phyloP scores from a whole-genome alignment of 2,113 vertebrate genomes.

The Propithecus coquereli region DNA sequence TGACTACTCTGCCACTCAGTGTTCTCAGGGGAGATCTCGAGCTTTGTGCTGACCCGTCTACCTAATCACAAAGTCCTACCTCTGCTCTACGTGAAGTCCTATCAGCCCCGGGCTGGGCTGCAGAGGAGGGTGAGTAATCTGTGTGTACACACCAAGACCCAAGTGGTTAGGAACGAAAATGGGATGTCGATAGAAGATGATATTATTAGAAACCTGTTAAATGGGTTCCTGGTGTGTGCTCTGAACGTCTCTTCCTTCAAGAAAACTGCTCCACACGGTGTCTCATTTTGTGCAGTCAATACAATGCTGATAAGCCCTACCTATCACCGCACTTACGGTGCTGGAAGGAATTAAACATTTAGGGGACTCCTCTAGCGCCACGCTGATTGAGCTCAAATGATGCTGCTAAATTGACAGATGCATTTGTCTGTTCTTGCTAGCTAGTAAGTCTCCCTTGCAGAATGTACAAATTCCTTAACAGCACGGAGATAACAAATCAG shows the following conservation, averaged over 20 bases:
- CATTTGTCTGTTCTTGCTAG: background rate
- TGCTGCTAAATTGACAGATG: slow-evolving; percentile 47
- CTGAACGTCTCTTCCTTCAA: slow-evolving; percentile 53
- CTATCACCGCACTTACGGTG: background rate
- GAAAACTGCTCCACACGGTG: background rate
- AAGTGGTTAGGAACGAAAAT: slow-evolving; percentile 21
- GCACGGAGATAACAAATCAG: slow-evolving; percentile 44
- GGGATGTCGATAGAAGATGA: background rate
- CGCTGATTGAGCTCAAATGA: slow-evolving; percentile 50
- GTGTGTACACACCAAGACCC: background rate
- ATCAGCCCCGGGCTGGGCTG: background rate
- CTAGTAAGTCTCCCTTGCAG: background rate
- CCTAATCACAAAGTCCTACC: background rate
- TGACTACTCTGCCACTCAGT: background rate
- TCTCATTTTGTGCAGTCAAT: slow-evolving; percentile 65
- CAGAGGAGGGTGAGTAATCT: background rate
- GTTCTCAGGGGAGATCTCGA: background rate
- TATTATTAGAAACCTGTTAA: slow-evolving; percentile 70
- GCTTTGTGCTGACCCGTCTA: background rate
- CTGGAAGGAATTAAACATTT: slow-evolving; percentile 68
- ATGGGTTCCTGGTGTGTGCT: slow-evolving; percentile 47
- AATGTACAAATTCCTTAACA: slow-evolving; percentile 33
- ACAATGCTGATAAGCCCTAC: slow-evolving; percentile 53
- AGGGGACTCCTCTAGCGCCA: slow-evolving; percentile 41
- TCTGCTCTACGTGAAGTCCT: background rate